A percentile compares a stretch with the other conserved stretches of the same genome.
phyloP scores from a whole-genome alignment of 2,888 invertebrate genomes.

The Monoplex corrugatus region DNA sequence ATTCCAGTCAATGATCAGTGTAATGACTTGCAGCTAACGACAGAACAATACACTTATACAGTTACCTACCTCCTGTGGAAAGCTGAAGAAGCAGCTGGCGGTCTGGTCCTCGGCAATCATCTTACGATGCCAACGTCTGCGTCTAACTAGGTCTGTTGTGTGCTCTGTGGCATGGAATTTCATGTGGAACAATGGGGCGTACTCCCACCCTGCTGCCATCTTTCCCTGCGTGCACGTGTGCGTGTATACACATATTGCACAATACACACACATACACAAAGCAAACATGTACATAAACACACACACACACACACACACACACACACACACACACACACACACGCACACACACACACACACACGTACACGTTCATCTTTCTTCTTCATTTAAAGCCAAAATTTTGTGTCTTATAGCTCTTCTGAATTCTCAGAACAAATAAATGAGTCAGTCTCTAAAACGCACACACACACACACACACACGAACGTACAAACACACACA shows the following conservation, averaged over 20 bases:
- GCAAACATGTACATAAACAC: neutral
- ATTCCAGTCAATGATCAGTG: no score
- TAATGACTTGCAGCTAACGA: no score
- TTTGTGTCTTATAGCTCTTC: no score
- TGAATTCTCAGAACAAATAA: no score
- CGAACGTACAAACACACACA: neutral
- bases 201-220: constrained; percentile 82
- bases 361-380: no score
- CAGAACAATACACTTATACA: no score
- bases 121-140: constrained; percentile 82
- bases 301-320: neutral
- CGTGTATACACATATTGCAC: no score
- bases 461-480: neutral
- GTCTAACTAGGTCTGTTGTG: constrained; percentile 82
- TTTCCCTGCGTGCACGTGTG: neutral
- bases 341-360: neutral
- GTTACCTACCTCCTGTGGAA: constrained; percentile 62
- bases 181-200: constrained; percentile 82
- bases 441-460: no score
- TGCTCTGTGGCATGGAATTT: constrained; percentile 82
- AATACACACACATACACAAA: neutral
- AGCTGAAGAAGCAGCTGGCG: constrained; percentile 78
- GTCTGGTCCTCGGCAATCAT: constrained; percentile 77
- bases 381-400: no score
- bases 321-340: neutral